Conservation (phyloP, 1,140 invertebrate genomes). For the Leptoteleia sp. region DNA sequence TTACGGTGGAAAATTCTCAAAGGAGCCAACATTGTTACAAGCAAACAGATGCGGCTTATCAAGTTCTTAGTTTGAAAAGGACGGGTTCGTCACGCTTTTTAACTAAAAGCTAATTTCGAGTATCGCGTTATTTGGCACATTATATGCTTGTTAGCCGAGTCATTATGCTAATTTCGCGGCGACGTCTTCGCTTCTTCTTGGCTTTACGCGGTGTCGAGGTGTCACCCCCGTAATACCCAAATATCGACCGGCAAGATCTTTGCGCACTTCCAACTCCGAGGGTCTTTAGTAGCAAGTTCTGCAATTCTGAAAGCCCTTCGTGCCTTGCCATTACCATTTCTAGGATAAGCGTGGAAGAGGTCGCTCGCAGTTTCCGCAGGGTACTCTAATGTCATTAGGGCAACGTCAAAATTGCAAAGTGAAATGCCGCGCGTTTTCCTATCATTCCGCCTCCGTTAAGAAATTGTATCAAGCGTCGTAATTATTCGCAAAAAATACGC, state of each 20-base stretch:
- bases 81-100: too few relatives aligned
- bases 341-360: conserved; percentile 56
- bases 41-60: too few relatives aligned
- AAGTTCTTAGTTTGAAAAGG: too few relatives aligned
- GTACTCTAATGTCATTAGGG: conserved; percentile 59
- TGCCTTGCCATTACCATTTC: conserved; percentile 60
- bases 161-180: conserved; percentile 65
- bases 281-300: conserved; percentile 62
- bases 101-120: too few relatives aligned
- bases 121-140: too few relatives aligned
- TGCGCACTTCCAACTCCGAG: conserved; percentile 45
- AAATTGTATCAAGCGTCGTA: conserved; percentile 50
- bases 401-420: conserved; percentile 65
- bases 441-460: conserved; percentile 17
- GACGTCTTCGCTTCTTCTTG: conserved; percentile 40
- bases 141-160: too few relatives aligned
- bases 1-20: too few relatives aligned
- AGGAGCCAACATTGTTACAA: too few relatives aligned
- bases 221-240: conserved; percentile 45
- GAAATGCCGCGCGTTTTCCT: conserved; percentile 47
- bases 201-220: conserved; percentile 27
- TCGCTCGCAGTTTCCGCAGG: conserved; percentile 50
- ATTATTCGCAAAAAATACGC: too few relatives aligned
- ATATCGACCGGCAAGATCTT: conserved; percentile 58
- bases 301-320: conserved; percentile 60